Evolutionary conservation across 2,113 vertebrate genomes (phyloP).

Genomic region (Mellivora capensis): DNA sequence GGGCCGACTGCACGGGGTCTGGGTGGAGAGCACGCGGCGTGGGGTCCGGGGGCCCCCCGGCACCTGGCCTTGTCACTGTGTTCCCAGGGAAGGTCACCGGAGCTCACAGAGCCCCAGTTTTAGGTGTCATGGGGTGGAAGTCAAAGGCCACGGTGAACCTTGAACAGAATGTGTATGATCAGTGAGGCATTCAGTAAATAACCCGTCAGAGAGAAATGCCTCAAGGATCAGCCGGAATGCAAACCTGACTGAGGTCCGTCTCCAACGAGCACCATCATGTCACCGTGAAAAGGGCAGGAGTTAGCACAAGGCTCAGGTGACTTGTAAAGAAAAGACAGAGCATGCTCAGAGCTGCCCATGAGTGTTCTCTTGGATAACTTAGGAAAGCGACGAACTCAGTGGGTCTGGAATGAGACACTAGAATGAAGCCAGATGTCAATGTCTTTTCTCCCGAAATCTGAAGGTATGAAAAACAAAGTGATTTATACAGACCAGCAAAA

Average conservation of each 20-base stretch:
- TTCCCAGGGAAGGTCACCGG: neutral
- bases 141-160: neutral
- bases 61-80: neutral
- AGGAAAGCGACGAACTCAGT: neutral
- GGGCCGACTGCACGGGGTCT: accelerated
- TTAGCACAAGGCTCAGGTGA: neutral
- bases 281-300: neutral
- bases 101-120: neutral
- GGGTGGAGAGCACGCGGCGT: neutral
- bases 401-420: no score
- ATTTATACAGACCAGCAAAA: neutral
- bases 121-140: neutral
- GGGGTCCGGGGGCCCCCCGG: accelerated
- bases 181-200: neutral
- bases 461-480: neutral
- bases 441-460: neutral
- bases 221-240: neutral
- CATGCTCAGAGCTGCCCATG: accelerated
- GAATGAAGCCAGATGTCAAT: neutral
- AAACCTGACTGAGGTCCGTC: neutral
- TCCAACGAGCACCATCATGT: neutral
- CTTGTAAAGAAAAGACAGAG: neutral
- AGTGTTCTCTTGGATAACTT: neutral
- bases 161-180: neutral
- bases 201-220: neutral